Conservation (phyloP, 2,888 invertebrate species). For the Melinopterus prodromus region DNA sequence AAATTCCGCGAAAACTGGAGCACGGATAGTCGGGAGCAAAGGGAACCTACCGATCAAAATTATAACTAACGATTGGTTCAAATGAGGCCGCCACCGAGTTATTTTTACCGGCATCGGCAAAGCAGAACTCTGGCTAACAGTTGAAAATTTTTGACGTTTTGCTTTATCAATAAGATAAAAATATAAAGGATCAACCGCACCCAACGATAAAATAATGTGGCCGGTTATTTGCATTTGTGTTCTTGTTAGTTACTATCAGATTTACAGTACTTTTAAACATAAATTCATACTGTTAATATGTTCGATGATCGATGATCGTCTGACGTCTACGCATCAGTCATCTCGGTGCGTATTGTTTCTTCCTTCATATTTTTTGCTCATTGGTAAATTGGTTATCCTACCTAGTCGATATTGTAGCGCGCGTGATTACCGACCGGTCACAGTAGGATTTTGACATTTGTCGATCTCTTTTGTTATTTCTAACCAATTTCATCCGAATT, state of each 20-base stretch:
- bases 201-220: no score
- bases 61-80: background rate
- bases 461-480: background rate
- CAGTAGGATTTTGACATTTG: background rate
- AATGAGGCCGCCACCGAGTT: background rate
- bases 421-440: background rate
- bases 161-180: no score
- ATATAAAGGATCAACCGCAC: no score
- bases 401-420: background rate
- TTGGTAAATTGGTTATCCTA: background rate
- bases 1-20: background rate
- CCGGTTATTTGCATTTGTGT: no score
- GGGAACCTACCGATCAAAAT: background rate
- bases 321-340: no score
- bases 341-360: background rate
- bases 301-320: no score
- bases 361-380: background rate
- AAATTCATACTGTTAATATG: no score
- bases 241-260: no score
- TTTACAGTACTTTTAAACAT: no score
- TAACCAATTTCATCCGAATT: constrained; percentile 5
- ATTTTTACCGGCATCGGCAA: background rate
- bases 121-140: background rate
- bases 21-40: background rate
- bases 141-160: no score